A percentile compares a stretch with the other conserved stretches of the same genome.
Evolutionary conservation across 2,113 vertebrate genomes (phyloP).

Genomic region (Verasper variegatus): DNA sequence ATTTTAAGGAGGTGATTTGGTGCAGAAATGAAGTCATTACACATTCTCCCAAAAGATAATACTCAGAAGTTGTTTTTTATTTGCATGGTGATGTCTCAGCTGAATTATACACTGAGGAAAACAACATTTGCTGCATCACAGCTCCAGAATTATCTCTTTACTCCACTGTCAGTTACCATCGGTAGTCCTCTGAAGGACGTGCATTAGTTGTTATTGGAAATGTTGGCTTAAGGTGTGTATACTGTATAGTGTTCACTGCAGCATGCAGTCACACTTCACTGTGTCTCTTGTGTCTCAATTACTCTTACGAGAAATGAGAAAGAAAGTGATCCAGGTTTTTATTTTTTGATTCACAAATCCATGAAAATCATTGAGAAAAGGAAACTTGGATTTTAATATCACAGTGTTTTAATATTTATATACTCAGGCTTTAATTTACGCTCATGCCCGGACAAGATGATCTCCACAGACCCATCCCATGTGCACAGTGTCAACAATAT

Average conservation of each 20-base stretch:
- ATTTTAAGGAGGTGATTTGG: conserved; percentile 52
- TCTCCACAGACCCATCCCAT: neutral
- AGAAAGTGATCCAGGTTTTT: neutral
- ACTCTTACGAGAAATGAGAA: neutral
- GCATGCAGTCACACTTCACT: neutral
- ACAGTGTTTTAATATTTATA: neutral
- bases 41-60: conserved; percentile 54
- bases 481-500: no score
- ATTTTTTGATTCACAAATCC: neutral
- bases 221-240: neutral
- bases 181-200: conserved; percentile 1
- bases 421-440: neutral
- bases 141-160: conserved; percentile 31
- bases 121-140: conserved; percentile 36
- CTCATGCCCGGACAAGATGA: neutral
- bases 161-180: conserved; percentile 22
- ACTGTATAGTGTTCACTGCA: neutral
- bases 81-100: conserved; percentile 48
- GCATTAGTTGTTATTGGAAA: conserved; percentile 11
- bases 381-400: neutral
- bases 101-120: conserved; percentile 47
- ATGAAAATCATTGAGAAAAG: neutral
- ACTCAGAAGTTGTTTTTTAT: conserved; percentile 50
- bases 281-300: neutral
- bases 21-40: conserved; percentile 57